Evolutionary conservation across 2,113 vertebrate species (phyloP), one percentile per base, ranked within the genome.

Genomic region (Pluvialis apricaria): DNA sequence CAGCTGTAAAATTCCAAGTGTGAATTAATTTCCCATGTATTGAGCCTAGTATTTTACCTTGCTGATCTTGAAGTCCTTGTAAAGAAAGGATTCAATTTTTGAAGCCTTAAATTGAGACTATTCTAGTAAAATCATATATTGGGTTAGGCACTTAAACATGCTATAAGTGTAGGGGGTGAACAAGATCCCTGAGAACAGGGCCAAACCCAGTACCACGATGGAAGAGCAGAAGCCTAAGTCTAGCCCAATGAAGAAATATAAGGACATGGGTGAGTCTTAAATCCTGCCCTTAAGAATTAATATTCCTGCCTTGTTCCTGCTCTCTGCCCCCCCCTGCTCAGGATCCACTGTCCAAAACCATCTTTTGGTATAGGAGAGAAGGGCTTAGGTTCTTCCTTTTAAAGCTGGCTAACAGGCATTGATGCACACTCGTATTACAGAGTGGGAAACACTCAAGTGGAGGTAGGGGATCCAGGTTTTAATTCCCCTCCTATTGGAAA

Each of bases 81-180:
- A 77, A 93, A 87, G 55, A 69, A 88, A 92, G 20, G 42, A 72
- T 86, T 96, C 62, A 8, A 7, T 88, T 96, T 96, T 31, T 69
- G 79, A 89, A 87, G 47, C 57, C 47, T 93, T 93, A 64, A 78
- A 69, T 16, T 29, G 55, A 95, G 61, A 77, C 51, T 77, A 54
- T 88, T 86, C 68, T 70, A 73, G 32, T 90, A 94, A 94, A 88
- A 75, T 62, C 15, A 15, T 62, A 22, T 12, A 66, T 77, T 75
- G 64, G 64, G 28, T 64, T 54, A 89, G 55, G 29, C 42, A 75
- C 38, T 70, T 77, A 57, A 77, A 55, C 8, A 15, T 82, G 38
- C 32, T 55, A 6, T 65, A 47, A 86, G 32, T 25, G n/a, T 21
- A 24, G 21, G 72, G 45, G 51, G 13, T 49, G 42, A 81, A 62